Conservation (phyloP, 2,888 invertebrate species). For the Camponotus fellah region DNA sequence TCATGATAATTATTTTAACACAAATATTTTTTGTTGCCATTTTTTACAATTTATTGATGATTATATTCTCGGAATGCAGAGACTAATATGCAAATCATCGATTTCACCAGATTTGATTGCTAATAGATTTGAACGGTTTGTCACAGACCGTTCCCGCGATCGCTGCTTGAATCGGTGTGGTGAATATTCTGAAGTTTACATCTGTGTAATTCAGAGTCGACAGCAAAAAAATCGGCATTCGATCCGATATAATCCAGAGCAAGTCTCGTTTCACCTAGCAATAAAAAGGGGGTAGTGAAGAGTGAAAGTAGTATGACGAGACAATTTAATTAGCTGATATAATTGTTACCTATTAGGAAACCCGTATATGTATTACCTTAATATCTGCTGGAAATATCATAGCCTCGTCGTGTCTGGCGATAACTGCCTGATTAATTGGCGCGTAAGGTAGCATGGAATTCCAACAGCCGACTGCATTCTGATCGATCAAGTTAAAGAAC, state of each 20-base stretch:
- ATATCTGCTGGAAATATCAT: conserved; percentile 93
- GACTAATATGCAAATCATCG: conserved; percentile 67
- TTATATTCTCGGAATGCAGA: neutral
- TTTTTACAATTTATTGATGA: conserved; percentile 4
- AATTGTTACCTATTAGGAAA: conserved; percentile 43
- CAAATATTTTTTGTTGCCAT: conserved; percentile 71
- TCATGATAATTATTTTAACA: conserved; percentile 91
- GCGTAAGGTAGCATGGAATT: conserved; percentile 90
- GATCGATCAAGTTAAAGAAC: conserved; percentile 92
- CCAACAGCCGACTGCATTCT: conserved; percentile 95
- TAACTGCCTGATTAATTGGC: conserved; percentile 90
- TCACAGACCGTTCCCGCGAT: conserved; percentile 92
- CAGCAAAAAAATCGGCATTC: conserved; percentile 93
- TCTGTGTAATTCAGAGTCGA: conserved; percentile 91
- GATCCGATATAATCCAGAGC: conserved; percentile 93
- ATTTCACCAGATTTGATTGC: conserved; percentile 81
- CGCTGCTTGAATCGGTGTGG: conserved; percentile 90
- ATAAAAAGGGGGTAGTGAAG: neutral
- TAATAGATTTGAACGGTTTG: conserved; percentile 77
- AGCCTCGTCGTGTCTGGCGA: conserved; percentile 92
- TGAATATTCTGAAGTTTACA: conserved; percentile 92
- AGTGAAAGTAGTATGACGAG: neutral
- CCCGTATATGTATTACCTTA: conserved; percentile 87
- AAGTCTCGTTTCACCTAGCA: conserved; percentile 89
- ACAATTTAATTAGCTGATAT: conserved; percentile 45